Base-by-base conservation (phyloP, 2,888 invertebrate species). In the Vesta saturnalis region DNA sequence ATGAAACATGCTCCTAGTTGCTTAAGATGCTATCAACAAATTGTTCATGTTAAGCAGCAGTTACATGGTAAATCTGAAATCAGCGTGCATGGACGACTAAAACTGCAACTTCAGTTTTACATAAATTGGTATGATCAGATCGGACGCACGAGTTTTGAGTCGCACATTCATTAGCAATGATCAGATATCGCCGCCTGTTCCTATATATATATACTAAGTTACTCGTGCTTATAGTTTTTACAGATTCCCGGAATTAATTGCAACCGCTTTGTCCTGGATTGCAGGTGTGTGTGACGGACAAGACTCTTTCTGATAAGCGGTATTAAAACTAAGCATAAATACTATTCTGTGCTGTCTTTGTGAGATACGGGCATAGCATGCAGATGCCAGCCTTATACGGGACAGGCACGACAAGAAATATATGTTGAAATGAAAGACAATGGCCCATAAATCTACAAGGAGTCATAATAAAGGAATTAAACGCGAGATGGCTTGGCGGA, bases 381-480 rank as follows among this genome's bases (percentile, higher is more conserved):
- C 72, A 73, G 76, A 73, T 74, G 78, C 77, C 75, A 76, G 73
- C 78, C 78, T 77, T 78, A 78, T 76, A 77, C 78, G 80, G 69
- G 70, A 72, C 69, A 69, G 68, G 68, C 70, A 73, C 70, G 73
- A 71, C 72, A 73, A 82, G 82, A 83, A 83, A 83, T 83, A 83
- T 83, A 83, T 82, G 82, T 79, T 82, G 81, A 81, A 83, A 83
- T 83, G 83, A 83, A 83, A 84, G 84, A 85, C 85, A 85, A 85
- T 85, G 82, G 84, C 78, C 81, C 78, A 84, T 85, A 85, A 85
- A 85, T 85, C 83, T 71, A 74, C 74, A 73, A 77, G 79, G 77
- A 78, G 73, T 70, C 72, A 73, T 75, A 76, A 74, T 73, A 73
- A 76, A 72, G 72, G 76, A 72, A 69, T 69, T 69, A 69, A 69